Base-by-base conservation (phyloP, 2,888 invertebrate genomes). In the Dicyrtomina minuta region DNA sequence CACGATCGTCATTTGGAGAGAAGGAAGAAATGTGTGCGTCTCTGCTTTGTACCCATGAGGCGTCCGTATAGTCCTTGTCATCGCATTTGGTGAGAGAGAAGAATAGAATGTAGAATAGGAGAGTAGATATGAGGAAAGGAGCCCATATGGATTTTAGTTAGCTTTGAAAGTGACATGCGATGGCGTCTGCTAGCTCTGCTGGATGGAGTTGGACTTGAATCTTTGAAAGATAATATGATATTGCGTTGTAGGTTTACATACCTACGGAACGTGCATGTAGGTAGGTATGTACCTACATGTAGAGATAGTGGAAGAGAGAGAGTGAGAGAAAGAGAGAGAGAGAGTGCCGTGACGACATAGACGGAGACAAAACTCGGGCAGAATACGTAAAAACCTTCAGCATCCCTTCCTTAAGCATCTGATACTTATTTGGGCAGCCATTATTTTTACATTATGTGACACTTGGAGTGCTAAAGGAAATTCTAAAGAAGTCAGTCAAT, bases 381-480 rank as follows among this genome's bases (percentile, higher is more conserved):
- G 66, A 66, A 66, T 66, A 66, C 56, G n/a, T 44, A 66, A 66
- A 58, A n/a, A 24, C 15, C 39, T 51, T 13, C 44, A 3, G 33
- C 33, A 33, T 33, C 33, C 33, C 53, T 39, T 58, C 64, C 26
- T 24, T 46, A 24, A 33, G 58, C 49, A 27, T 61, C 61, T 61
- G 44, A 61, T 61, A 43, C 51, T 20, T 53, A 64, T 64, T 64
- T 49, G 51, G 58, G 58, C 39, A 17, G 41, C 56, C 66, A 66
- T 66, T 66, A 66, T 66, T 66, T 66, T 66, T 66, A 58, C 66
- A 66, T 66, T 66, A 66, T 41, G 66, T 66, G 56, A 66, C 58
- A 56, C 53, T 64, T 53, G 60, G 39, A 60, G 44, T 60, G 43
- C 60, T 39, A 24, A 60, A 60, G 44, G 60, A 60, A 60, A 60